Percentiles rank a stretch among this genome's conserved stretches.
Evolutionary conservation across 2,888 invertebrate genomes (phyloP).

Genomic region (Clunio marinus): DNA sequence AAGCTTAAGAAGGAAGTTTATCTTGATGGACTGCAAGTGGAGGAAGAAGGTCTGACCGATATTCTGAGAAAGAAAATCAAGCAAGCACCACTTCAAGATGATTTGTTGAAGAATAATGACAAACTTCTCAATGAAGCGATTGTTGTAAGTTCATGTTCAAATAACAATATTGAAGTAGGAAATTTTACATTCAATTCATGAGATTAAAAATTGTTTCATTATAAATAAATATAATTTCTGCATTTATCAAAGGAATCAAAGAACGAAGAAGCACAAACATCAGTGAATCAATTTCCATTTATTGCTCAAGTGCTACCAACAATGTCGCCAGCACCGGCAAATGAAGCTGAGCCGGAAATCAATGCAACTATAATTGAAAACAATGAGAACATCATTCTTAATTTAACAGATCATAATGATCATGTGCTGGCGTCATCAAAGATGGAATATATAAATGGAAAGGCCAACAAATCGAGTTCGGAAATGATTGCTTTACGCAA

Average conservation of each 20-base stretch:
- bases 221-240: neutral
- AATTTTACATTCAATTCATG: neutral
- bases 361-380: slow-evolving; percentile 40
- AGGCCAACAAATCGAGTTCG: slow-evolving; percentile 47
- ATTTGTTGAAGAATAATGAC: slow-evolving; percentile 53
- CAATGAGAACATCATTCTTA: slow-evolving; percentile 34
- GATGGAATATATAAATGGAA: slow-evolving; percentile 47
- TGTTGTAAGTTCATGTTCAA: slow-evolving; percentile 47
- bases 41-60: slow-evolving; percentile 77
- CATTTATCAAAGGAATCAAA: neutral
- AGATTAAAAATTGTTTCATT: neutral
- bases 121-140: slow-evolving; percentile 53
- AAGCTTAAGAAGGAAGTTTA: slow-evolving; percentile 76
- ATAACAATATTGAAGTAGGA: neutral
- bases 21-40: slow-evolving; percentile 75
- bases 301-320: neutral
- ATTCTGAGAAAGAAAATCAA: slow-evolving; percentile 67
- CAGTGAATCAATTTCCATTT: slow-evolving; percentile 12
- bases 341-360: slow-evolving; percentile 33
- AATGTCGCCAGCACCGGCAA: neutral
- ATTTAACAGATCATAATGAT: slow-evolving; percentile 26
- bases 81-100: slow-evolving; percentile 56
- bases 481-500: slow-evolving; percentile 43
- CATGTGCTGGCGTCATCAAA: slow-evolving; percentile 28
- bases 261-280: neutral